phyloP scores from a whole-genome alignment of 2,888 invertebrate species.

The Acrobeloides nanus region DNA sequence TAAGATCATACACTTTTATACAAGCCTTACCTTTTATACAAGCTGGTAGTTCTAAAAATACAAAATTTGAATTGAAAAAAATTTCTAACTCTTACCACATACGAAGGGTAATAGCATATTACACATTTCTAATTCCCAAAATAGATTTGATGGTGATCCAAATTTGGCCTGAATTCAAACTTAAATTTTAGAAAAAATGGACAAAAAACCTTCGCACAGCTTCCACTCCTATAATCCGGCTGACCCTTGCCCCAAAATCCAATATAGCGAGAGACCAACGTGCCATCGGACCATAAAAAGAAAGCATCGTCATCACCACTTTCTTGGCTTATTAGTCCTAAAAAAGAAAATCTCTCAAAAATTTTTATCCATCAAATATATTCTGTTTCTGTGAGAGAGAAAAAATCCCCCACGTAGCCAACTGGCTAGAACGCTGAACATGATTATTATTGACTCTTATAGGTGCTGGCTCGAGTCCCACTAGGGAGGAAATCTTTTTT shows the following conservation, averaged over 20 bases:
- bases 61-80: too few species aligned
- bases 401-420: too few species aligned
- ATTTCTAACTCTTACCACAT: too few species aligned
- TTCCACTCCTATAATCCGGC: slow-evolving; percentile 77
- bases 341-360: slow-evolving; percentile 5
- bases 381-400: too few species aligned
- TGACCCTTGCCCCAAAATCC: slow-evolving; percentile 84
- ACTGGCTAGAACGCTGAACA: too few species aligned
- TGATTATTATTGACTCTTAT: too few species aligned
- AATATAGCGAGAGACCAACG: slow-evolving; percentile 44
- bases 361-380: not conserved
- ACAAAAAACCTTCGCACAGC: slow-evolving; percentile 67
- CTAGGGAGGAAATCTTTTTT: too few species aligned
- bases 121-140: slow-evolving; percentile 88
- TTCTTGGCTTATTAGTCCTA: slow-evolving; percentile 31
- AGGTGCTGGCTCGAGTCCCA: too few species aligned
- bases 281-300: slow-evolving; percentile 53
- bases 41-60: slow-evolving; percentile 74
- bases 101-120: slow-evolving; percentile 87
- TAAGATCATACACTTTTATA: too few species aligned
- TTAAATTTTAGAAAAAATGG: not conserved
- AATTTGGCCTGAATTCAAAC: slow-evolving; percentile 8
- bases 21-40: slow-evolving; percentile 72
- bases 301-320: slow-evolving; percentile 24
- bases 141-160: slow-evolving; percentile 12